Base-by-base conservation (phyloP, 2,888 invertebrate genomes). In the Auanema freiburgensis region DNA sequence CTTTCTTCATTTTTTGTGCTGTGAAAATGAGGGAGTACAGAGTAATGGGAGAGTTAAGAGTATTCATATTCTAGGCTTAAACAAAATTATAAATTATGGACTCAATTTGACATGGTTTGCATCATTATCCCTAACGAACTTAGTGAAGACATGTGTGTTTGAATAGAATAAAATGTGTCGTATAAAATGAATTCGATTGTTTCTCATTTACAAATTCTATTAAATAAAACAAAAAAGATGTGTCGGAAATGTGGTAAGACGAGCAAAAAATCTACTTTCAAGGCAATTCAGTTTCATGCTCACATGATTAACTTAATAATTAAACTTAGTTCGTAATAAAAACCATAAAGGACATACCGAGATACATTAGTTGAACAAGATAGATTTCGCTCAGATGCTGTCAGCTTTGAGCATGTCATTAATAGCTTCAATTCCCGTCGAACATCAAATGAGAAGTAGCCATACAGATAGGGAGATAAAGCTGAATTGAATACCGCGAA, bases 401-500 rank as follows among this genome's bases (percentile, higher is more conserved):
- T 67, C 6, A 67, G 54, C 21, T 64, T 67, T 21, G 74, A 74
- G 53, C 74, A 74, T 2, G 59, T 57, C 18, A 69, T 58, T n/a
- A 76, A 60, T 11, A 76, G 66, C 52, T 64, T 43, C 14, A 76
- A 50, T 42, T 76, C 76, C n/a, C 66, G 71, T 8, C 57, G 44
- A 25, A 79, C 65, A 64, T 83, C 76, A 59, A 83, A 83, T 8
- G 79, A 82, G 64, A 77, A 83, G 63, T 78, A 80, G 12, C 95
- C 95, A 84, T 96, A 96, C 25, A 96, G 93, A 69, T 96, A 90
- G 3, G 96, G 96, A 86, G 96, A 94, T 86, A 94, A 91, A 84
- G 94, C 93, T 2, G 94, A 94, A 85, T 96, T 96, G 43, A 94
- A 92, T 76, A 93, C 92, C 11, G 96, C 95, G 84, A 96, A 96